Evolutionary conservation across 1,140 invertebrate genomes (phyloP).

Genomic region (Anoplolepis gracilipes): DNA sequence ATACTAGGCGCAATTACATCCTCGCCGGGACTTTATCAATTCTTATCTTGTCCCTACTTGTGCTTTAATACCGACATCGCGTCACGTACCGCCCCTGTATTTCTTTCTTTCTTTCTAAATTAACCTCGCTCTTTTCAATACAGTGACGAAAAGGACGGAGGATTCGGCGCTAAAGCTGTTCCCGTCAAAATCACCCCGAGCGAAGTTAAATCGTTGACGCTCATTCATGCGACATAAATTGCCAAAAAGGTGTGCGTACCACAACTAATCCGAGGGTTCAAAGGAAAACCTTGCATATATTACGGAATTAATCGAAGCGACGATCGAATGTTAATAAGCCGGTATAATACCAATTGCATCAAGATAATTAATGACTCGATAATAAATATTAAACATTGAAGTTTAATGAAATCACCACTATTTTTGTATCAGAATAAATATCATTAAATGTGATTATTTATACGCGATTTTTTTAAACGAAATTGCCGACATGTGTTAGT

Average conservation of each 20-base stretch:
- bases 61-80: constrained; percentile 39
- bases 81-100: constrained; percentile 6
- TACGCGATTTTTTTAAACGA: not conserved
- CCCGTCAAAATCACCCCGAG: not conserved
- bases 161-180: not conserved
- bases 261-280: not conserved
- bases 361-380: constrained; percentile 20
- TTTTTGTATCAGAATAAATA: not conserved
- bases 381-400: not conserved
- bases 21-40: constrained; percentile 31
- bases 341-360: constrained; percentile 24
- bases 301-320: constrained; percentile 13
- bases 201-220: constrained; percentile 15
- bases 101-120: not conserved
- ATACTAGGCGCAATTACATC: constrained; percentile 38
- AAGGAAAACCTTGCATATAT: not conserved
- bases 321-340: constrained; percentile 28
- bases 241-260: not conserved
- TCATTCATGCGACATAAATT: not conserved
- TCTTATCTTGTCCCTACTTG: constrained; percentile 25
- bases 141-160: not conserved
- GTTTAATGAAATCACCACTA: constrained; percentile 21
- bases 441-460: not conserved
- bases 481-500: not conserved
- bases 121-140: not conserved